Base-by-base conservation (phyloP, 2,888 invertebrate species). In the Helicoverpa assulta region DNA sequence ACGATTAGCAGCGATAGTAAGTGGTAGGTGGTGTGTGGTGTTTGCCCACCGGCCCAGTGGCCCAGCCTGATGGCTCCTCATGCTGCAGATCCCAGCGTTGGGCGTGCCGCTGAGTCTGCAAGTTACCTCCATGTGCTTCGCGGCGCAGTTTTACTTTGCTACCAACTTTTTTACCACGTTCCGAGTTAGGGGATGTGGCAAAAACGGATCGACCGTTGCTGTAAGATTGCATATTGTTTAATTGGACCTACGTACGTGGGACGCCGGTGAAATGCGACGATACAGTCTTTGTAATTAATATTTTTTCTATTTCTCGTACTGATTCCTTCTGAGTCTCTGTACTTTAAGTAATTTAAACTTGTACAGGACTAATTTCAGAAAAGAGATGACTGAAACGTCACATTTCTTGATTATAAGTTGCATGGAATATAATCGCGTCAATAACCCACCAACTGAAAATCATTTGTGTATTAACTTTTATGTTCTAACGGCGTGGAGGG, bases 121-220 rank as follows among this genome's bases (percentile, higher is more conserved):
- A 79, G 93, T 93, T 85, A 93, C 95, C 87, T 87, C 93, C 82
- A 88, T 96, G 89, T 96, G 96, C 93, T 96, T 96, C 92, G 92
- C 96, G 82, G 97, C 96, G 86, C 97, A 96, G 94, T 88, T 96
- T 87, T 96, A 96, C 92, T 96, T 97, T 93, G 96, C 97, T 93
- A 90, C 96, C 92, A 96, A 96, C 93, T 98, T 98, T 96, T 96
- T 96, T 90, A 96, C 96, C 92, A 96, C 97, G 85, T 97, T 98
- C 96, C 96, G 96, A 87, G 95, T 96, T 91, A 98, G 99, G 94
- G 99, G 99, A 91, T 97, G 98, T 94, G 99, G 99, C 91, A 99
- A 99, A 96, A 99, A 99, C 95, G 99, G 99, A 94, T 99, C 99
- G 83, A 98, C 99, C 84, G 98, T 99, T 92, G 99, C 99, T 94